phyloP scores from a whole-genome alignment of 1,140 invertebrate species.

The Formica selysi region DNA sequence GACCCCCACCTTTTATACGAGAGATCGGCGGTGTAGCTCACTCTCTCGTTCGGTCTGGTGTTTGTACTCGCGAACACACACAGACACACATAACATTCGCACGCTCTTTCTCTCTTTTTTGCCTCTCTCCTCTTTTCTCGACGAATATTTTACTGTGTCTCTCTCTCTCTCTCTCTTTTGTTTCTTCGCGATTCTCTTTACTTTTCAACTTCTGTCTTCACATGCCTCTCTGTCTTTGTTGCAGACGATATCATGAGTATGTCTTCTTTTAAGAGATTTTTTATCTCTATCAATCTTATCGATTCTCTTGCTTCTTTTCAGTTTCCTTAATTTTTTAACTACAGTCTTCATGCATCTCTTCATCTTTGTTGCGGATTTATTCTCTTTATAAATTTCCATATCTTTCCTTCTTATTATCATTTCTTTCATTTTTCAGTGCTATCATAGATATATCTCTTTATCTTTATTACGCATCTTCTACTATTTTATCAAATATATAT shows the following conservation, averaged over 20 bases:
- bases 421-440: not conserved
- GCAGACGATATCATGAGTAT: not conserved
- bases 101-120: conserved; percentile 48
- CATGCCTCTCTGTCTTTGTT: conserved; percentile 24
- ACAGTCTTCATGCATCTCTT: not conserved
- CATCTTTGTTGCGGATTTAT: not conserved
- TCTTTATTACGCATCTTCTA: not conserved
- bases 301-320: not conserved
- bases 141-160: conserved; percentile 45
- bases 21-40: conserved; percentile 18
- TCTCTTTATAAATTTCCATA: not conserved
- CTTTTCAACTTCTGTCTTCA: conserved; percentile 24
- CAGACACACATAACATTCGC: conserved; percentile 44
- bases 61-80: conserved; percentile 27
- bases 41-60: conserved; percentile 60
- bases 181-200: conserved; percentile 56
- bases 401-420: not conserved
- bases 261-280: not conserved
- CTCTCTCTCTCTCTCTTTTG: not conserved
- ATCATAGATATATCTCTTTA: not conserved
- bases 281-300: not conserved
- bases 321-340: not conserved
- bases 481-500: too few relatives aligned
- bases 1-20: conserved; percentile 52
- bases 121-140: conserved; percentile 39